phyloP scores from a whole-genome alignment of 64 coral and sea anemone genomes.

The Catalaphyllia jardinei region DNA sequence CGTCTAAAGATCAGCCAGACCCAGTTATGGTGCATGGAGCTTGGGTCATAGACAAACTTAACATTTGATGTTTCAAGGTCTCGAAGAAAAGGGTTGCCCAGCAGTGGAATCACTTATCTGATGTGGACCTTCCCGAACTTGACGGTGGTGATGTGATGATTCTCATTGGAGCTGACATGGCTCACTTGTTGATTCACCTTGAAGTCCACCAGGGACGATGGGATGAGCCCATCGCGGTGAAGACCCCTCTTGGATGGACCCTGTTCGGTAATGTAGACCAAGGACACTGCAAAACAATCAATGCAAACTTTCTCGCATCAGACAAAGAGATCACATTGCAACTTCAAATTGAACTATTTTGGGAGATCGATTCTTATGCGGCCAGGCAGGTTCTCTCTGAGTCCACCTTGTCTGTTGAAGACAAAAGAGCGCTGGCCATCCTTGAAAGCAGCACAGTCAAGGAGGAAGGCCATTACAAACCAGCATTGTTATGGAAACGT shows the following conservation, averaged over 20 bases:
- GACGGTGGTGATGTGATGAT: too few species aligned
- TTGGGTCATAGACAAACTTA: too few species aligned
- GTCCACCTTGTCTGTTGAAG: conserved; percentile 9
- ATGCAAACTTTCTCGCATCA: background rate
- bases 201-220: conserved; percentile 2
- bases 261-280: background rate
- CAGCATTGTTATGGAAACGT: conserved; percentile 45
- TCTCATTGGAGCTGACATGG: background rate
- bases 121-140: too few species aligned
- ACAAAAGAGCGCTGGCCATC: conserved; percentile 19
- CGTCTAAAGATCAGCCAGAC: too few species aligned
- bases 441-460: conserved; percentile 7
- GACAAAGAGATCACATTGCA: background rate
- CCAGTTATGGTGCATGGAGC: too few species aligned
- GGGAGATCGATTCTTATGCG: conserved; percentile 8
- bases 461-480: conserved; percentile 44
- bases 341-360: background rate
- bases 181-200: background rate
- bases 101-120: too few species aligned
- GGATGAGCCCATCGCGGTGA: conserved; percentile 25
- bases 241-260: conserved; percentile 1
- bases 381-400: background rate
- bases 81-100: too few species aligned
- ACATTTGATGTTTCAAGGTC: too few species aligned
- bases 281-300: background rate